Evolutionary conservation across 2,797 vertebrate species (phyloP).

Genomic region (Paratrypauchen microcephalus): DNA sequence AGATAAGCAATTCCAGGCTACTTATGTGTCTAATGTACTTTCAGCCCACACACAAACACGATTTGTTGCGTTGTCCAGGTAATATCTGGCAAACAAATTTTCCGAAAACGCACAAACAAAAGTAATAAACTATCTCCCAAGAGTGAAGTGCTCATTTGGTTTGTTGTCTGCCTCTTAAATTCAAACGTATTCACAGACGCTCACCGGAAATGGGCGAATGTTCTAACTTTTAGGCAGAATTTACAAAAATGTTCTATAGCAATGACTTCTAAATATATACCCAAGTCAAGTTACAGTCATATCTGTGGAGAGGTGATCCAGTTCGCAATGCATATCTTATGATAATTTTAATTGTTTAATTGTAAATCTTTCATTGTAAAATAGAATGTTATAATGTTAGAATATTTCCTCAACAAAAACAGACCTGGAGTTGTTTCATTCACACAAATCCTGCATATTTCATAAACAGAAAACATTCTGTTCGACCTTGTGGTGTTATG

Average conservation of each 20-base stretch:
- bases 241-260: background rate
- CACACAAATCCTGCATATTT: no score
- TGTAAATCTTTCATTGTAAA: no score
- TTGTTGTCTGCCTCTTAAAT: conserved; percentile 8
- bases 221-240: background rate
- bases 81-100: conserved; percentile 10
- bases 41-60: conserved; percentile 5
- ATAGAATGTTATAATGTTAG: no score
- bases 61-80: conserved; percentile 2
- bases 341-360: no score
- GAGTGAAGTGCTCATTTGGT: background rate
- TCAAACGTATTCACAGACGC: background rate
- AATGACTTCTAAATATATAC: no score
- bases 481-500: no score
- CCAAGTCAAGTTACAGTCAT: no score
- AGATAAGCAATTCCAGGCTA: conserved; percentile 12
- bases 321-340: no score
- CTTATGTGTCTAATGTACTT: conserved; percentile 10
- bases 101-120: conserved; percentile 4
- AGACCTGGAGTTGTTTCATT: no score
- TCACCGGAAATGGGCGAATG: background rate
- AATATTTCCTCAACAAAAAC: no score
- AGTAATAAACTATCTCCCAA: conserved; percentile 3
- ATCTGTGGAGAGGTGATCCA: no score
- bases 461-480: no score